Evolutionary conservation across 2,113 vertebrate genomes (phyloP), one percentile per base, ranked within the genome.

Genomic region (Ailuropoda melanoleuca): DNA sequence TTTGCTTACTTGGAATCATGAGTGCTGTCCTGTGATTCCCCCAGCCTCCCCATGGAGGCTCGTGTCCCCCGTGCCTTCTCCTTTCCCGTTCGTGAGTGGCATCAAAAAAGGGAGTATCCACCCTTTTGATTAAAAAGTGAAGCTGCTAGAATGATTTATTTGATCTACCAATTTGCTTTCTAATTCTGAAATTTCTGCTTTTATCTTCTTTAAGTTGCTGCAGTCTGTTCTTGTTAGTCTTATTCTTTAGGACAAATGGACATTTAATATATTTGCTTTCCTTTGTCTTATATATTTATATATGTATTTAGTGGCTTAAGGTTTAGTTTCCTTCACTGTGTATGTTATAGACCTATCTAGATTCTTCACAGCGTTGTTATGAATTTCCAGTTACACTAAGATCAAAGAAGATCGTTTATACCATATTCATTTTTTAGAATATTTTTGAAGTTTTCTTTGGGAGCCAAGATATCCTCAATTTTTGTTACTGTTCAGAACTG

Each of bases 21-120:
- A 77, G 43, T 29, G 39, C 13, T 46, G 72, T 3, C 74, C 43
- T 75, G 43, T 2, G 1, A 46, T 48, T 75, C 43, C 29, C 17
- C 43, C 15, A 4, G 7, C 14, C 43, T 8, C 7, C 39, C 72
- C 6, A 1, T 8, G 13, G 24, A 13, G 0, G 24, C 72, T 2
- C 13, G 46, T 18, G 4, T 14, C 43, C 24, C 9, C 72, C 1
- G 0, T 17, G 26, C 6, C 43, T 29, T 75, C 72, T 29, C 39
- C 39, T 8, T 75, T 48, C 43, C 9, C 13, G 1, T 75, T 75
- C 72, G 3, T 46, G 7, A 75, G 13, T 46, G 72, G 39, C 43
- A 9, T 8, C 11, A 14, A 68, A 68, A n/a, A 68, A 21, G 34
- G 34, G 18, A 4, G 14, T 48, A 46, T 29, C 43, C 14, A 4